Evolutionary conservation across 2,113 vertebrate species (phyloP), one percentile per base, ranked within the genome.

Genomic region (Martes martes): DNA sequence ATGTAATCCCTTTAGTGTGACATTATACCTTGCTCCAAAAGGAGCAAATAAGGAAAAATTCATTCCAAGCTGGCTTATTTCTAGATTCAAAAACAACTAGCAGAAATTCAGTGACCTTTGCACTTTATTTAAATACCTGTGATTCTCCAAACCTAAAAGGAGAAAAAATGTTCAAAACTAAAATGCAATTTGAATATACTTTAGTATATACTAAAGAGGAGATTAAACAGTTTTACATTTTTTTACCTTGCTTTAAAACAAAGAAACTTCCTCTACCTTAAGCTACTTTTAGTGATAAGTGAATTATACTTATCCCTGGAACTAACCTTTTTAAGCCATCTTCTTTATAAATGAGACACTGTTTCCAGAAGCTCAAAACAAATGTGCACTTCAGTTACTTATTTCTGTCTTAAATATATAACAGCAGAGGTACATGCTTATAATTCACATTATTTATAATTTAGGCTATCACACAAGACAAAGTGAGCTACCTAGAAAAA

Each of bases 121-220:
- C 26, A 95, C 88, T 94, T 97, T 84, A 55, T 55, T 55, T 55
- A 97, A 96, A 96, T 97, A 97, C 95, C 96, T 96, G 91, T 57
- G 94, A 93, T 97, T 97, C 95, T 98, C 96, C 97, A 98, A 98
- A 97, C 95, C 97, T 97, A 98, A 97, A 97, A 96, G 91, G 94
- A 96, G 95, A 97, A 97, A 97, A 97, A 97, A 93, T 81, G 71
- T 96, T 95, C 96, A 97, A 97, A 97, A 97, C 96, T 97, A 97
- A 98, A 97, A 95, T 76, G 94, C 55, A 95, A 80, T 92, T 94
- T 97, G 87, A 93, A 91, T 96, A 82, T 52, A 73, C 52, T 91
- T 91, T 85, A 61, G 36, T 78, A 87, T 78, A 57, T 28, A 91
- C 52, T 94, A 65, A 78, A 91, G 47, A 93, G 94, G 50, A 96